These are phyloP conservation scores for Lepidocyrtoides sp. DNA, from an alignment of 2,888 invertebrate species.

Conservation along the genomic window DNA sequence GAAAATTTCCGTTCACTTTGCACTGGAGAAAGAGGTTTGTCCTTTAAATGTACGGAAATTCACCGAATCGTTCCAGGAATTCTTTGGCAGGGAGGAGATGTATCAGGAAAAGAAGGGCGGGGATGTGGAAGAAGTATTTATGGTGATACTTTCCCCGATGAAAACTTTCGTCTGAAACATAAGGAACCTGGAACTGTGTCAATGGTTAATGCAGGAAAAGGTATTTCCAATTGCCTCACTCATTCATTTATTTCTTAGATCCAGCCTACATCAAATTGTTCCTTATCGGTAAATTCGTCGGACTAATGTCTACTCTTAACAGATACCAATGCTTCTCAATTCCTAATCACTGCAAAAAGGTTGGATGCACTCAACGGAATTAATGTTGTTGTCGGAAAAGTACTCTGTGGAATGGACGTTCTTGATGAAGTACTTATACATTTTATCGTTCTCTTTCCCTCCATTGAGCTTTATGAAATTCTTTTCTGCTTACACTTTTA, in stretches of 20 bases:
- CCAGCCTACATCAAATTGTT: too few relatives aligned
- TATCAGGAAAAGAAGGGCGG: slow-evolving; percentile 77
- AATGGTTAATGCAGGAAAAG: slow-evolving; percentile 84
- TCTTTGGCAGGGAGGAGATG: slow-evolving; percentile 84
- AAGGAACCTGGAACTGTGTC: slow-evolving; percentile 81
- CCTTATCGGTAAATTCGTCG: too few relatives aligned
- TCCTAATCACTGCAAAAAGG: slow-evolving; percentile 83
- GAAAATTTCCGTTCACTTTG: slow-evolving; percentile 84
- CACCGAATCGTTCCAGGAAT: slow-evolving; percentile 82
- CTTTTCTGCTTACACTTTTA: too few relatives aligned
- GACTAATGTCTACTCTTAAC: too few relatives aligned
- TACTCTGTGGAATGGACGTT: slow-evolving; percentile 81
- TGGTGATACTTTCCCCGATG: slow-evolving; percentile 83
- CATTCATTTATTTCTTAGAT: too few relatives aligned
- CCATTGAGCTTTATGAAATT: too few relatives aligned
- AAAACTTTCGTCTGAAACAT: slow-evolving; percentile 84
- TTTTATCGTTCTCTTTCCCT: too few relatives aligned
- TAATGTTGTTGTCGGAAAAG: slow-evolving; percentile 84
- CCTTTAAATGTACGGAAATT: slow-evolving; percentile 84
- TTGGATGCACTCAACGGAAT: slow-evolving; percentile 82
- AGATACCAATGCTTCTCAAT: slow-evolving; percentile 83
- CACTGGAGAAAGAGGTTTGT: slow-evolving; percentile 84
- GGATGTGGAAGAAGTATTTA: slow-evolving; percentile 81
- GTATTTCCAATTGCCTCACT: slow-evolving; percentile 36
- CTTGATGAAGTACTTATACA: slow-evolving; percentile 77